Evolutionary conservation across 2,888 invertebrate genomes (phyloP), one percentile per base, ranked within the genome.

Genomic region (Heteromurus nitidus): DNA sequence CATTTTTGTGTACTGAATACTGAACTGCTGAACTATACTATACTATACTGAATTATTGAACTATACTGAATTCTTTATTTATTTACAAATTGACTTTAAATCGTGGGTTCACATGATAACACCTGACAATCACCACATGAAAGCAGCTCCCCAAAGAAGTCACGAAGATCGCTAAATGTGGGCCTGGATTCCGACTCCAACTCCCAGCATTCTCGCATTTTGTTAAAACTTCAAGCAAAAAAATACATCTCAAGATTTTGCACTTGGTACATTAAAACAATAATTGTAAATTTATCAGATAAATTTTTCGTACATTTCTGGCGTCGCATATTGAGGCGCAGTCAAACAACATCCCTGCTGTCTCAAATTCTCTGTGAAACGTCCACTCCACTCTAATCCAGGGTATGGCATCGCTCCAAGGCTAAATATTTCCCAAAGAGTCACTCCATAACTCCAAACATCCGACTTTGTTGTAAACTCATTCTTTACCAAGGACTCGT

Each of bases 361-460:
- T n/a, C n/a, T 7, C 1, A 65, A 5, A 3, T 24, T 13, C 16
- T 42, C n/a, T 1, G 20, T 7, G 44, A 65, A 65, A 1, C 44
- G 13, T 18, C 5, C n/a, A 1, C 3, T 65, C 36, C 36, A 65
- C 3, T 2, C n/a, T 5, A 42, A 3, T 1, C 22, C 42, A 5
- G 42, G 11, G n/a, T 47, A 47, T 47, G 47, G 47, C 3, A 16
- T 16, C 3, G 7, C 47, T n/a, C 47, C 47, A n/a, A 13, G 36
- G n/a, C 50, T 47, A 22, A 31, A 69, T 9, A 69, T 36, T 69
- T 69, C 69, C 53, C 55, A 69, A 3, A 69, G 31, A 5, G 69
- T 69, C 1, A 69, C 55, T n/a, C 55, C 69, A 28, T 69, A 69
- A 18, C 55, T 55, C 69, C 69, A 69, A 5, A 69, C 55, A 24